phyloP scores from a whole-genome alignment of 2,113 vertebrate genomes.

The Rana temporaria region DNA sequence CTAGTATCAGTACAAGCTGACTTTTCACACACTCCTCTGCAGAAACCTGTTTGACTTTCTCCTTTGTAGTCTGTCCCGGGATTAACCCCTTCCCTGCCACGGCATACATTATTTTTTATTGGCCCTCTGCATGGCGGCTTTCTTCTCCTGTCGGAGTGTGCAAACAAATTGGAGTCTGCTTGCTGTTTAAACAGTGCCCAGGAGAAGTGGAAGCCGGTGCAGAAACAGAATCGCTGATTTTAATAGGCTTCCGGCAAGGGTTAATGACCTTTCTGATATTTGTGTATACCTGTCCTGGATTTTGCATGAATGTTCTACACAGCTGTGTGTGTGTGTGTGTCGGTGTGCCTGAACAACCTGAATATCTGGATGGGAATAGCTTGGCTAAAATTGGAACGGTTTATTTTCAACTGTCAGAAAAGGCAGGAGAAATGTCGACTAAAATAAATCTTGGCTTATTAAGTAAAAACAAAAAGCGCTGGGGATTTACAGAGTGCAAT shows the following conservation, averaged over 20 bases:
- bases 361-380: no score
- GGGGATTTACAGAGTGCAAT: no score
- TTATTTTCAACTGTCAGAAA: no score
- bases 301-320: slow-evolving; percentile 21
- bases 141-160: not conserved
- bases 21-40: slow-evolving; percentile 45
- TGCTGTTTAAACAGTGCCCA: not conserved
- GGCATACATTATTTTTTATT: not conserved
- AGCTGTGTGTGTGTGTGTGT: not conserved
- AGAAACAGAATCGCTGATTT: not conserved
- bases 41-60: slow-evolving; percentile 47
- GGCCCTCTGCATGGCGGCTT: not conserved
- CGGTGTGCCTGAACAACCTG: not conserved
- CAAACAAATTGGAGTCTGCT: not conserved
- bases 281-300: slow-evolving; percentile 1
- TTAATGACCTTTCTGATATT: slow-evolving; percentile 17
- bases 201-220: not conserved
- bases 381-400: no score
- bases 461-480: no score
- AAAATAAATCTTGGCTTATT: no score
- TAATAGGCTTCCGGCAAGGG: not conserved
- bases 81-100: slow-evolving; percentile 12
- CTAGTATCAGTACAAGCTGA: slow-evolving; percentile 34
- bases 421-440: no score
- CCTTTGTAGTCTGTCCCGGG: not conserved